Conservation (phyloP, 2,888 invertebrate species). For the Galeopsomyia nigrocyanea region DNA sequence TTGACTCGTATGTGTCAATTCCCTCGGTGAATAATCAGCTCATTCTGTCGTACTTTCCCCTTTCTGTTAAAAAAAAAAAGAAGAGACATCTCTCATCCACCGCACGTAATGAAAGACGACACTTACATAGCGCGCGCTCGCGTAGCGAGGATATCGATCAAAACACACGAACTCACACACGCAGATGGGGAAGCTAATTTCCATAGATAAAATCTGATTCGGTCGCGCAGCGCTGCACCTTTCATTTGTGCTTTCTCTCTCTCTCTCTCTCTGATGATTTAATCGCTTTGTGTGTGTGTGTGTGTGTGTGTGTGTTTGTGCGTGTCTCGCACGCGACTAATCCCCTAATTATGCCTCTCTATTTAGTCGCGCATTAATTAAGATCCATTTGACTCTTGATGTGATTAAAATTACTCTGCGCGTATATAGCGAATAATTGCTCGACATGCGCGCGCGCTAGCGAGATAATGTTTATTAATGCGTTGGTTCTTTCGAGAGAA, state of each 20-base stretch:
- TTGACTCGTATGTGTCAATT: not conserved
- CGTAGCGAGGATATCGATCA: constrained; percentile 36
- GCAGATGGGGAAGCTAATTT: constrained; percentile 40
- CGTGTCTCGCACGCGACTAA: constrained; percentile 7
- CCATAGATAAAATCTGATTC: constrained; percentile 44
- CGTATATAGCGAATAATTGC: constrained; percentile 5
- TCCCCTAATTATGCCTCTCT: constrained; percentile 31
- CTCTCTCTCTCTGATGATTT: constrained; percentile 40
- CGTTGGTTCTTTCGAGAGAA: not conserved
- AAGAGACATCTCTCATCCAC: not conserved
- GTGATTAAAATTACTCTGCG: constrained; percentile 33
- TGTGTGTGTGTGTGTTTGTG: not conserved
- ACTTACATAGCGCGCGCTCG: constrained; percentile 9
- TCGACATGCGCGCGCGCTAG: not conserved
- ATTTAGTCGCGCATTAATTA: constrained; percentile 32
- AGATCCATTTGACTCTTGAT: constrained; percentile 42
- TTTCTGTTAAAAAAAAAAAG: not conserved
- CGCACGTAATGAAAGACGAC: constrained; percentile 29
- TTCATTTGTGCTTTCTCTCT: constrained; percentile 30
- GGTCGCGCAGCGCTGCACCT: constrained; percentile 5
- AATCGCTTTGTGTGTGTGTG: constrained; percentile 9
- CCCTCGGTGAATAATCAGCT: not conserved
- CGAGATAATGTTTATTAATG: constrained; percentile 1
- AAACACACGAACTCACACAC: constrained; percentile 14
- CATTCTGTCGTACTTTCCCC: too few relatives aligned